Evolutionary conservation across 2,888 invertebrate genomes (phyloP).

Genomic region (Meandrusa payeni): DNA sequence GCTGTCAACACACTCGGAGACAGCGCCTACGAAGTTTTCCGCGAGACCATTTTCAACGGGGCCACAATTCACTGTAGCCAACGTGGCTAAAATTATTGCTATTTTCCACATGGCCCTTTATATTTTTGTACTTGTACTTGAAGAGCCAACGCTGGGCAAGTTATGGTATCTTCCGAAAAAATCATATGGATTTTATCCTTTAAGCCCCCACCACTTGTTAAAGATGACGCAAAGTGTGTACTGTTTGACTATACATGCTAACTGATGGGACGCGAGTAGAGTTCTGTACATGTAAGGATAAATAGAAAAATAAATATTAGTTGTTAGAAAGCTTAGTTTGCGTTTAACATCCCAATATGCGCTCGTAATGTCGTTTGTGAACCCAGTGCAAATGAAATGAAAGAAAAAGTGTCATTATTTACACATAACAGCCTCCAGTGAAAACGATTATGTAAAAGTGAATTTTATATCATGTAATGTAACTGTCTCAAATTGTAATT

Average conservation of each 20-base stretch:
- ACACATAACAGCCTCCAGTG: conserved; percentile 55
- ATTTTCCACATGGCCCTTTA: conserved; percentile 59
- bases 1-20: conserved; percentile 80
- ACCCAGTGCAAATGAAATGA: conserved; percentile 69
- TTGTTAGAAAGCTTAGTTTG: conserved; percentile 77
- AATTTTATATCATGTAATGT: conserved; percentile 23
- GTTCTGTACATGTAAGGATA: conserved; percentile 62
- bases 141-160: conserved; percentile 59
- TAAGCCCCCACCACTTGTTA: conserved; percentile 62
- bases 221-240: conserved; percentile 61
- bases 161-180: conserved; percentile 75
- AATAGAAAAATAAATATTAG: conserved; percentile 79
- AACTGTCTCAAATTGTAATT: background rate
- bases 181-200: conserved; percentile 75
- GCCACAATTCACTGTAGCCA: conserved; percentile 60
- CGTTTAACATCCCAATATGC: conserved; percentile 60
- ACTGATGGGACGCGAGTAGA: conserved; percentile 51
- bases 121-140: conserved; percentile 42
- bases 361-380: conserved; percentile 56
- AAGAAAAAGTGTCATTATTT: conserved; percentile 79
- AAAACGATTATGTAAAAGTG: conserved; percentile 27
- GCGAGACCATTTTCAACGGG: conserved; percentile 66
- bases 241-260: conserved; percentile 61
- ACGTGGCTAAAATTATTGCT: conserved; percentile 54
- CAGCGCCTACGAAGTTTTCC: conserved; percentile 67